Evolutionary conservation across 2,113 vertebrate genomes (phyloP).

Genomic region (Callorhinus ursinus): DNA sequence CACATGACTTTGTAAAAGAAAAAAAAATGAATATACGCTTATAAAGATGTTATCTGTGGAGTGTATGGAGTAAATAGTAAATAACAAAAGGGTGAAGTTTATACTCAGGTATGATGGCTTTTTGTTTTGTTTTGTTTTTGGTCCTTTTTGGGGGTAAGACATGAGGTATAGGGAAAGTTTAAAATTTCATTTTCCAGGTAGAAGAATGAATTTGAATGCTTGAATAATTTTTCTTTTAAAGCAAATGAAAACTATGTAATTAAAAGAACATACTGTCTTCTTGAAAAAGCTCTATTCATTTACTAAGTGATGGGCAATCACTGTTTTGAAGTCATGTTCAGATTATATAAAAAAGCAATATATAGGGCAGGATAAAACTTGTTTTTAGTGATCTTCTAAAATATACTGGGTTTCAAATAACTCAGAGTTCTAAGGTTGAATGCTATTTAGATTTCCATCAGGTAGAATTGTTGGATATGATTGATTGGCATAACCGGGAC

Average conservation of each 20-base stretch:
- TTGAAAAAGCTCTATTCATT: neutral
- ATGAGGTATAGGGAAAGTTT: neutral
- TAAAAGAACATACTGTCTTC: neutral
- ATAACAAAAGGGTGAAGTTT: constrained; percentile 43
- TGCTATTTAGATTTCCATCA: neutral
- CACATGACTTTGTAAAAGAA: constrained; percentile 62
- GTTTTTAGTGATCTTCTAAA: constrained; percentile 15
- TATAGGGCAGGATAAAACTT: constrained; percentile 35
- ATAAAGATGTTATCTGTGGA: constrained; percentile 36
- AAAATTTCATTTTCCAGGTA: constrained; percentile 42
- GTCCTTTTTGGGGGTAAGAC: neutral
- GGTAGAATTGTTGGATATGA: neutral
- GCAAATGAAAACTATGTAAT: constrained; percentile 12
- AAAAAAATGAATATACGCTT: constrained; percentile 63
- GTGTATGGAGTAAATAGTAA: constrained; percentile 7
- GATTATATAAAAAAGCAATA: neutral
- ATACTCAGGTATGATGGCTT: neutral
- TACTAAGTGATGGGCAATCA: neutral
- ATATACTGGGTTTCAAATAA: constrained; percentile 40
- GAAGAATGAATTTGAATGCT: neutral
- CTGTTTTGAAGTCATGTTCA: constrained; percentile 41
- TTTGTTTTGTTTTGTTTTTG: neutral
- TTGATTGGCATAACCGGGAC: neutral
- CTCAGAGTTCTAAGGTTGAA: neutral
- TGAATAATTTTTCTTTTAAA: constrained; percentile 10